A percentile compares a stretch with the other conserved stretches of the same genome.
Evolutionary conservation across 2,113 vertebrate species (phyloP).

Genomic region (Bubalus kerabau): DNA sequence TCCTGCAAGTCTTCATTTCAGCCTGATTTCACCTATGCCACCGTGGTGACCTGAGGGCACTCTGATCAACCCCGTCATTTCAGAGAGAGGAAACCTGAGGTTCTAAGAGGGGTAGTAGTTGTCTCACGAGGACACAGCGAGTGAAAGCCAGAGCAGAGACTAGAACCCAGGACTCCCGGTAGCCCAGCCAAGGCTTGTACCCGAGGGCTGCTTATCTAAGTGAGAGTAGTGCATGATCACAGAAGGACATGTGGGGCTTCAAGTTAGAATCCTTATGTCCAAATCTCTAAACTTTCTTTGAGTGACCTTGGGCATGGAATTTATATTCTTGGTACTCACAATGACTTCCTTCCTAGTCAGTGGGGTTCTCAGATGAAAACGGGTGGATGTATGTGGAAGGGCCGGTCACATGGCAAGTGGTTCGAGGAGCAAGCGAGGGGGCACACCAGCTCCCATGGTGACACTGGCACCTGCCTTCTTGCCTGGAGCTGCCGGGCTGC

Average conservation of each 20-base stretch:
- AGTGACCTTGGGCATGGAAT: background rate
- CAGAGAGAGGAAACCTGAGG: background rate
- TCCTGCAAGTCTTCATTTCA: background rate
- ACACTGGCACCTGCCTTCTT: background rate
- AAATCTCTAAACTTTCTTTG: background rate
- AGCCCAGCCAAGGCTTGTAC: background rate
- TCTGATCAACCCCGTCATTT: background rate
- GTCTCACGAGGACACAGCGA: background rate
- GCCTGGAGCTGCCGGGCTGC: background rate
- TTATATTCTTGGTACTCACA: background rate
- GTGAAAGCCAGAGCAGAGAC: background rate
- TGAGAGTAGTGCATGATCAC: accelerated
- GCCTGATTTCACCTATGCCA: background rate
- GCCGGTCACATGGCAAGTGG: too few species aligned
- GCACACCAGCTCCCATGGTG: background rate
- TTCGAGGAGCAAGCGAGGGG: background rate
- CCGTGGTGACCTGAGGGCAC: background rate
- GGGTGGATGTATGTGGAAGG: background rate
- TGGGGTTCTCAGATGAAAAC: background rate
- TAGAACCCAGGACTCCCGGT: background rate
- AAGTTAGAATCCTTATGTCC: background rate
- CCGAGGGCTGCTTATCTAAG: background rate
- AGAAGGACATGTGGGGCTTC: background rate
- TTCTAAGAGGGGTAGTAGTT: background rate
- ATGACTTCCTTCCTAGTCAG: background rate